Evolutionary conservation across 2,113 vertebrate species (phyloP), one percentile per base, ranked within the genome.

Genomic region (Daubentonia madagascariensis): DNA sequence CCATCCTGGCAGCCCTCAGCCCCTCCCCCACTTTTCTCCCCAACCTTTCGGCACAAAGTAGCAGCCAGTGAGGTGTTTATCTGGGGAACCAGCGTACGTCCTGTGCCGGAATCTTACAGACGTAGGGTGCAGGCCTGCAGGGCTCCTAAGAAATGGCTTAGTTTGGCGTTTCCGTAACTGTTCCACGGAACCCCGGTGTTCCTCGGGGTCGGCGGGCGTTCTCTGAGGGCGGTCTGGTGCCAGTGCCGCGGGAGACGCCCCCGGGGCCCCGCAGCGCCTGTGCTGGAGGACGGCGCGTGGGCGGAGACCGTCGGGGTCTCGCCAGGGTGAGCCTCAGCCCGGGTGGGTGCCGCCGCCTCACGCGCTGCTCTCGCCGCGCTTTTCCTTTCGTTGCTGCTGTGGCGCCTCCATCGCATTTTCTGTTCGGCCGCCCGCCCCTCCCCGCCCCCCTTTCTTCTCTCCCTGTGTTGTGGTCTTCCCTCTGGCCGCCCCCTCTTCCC

Each of bases 301-400:
- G 61, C 11, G 28, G 61, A 30, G 61, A 30, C 11, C 3, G 25
- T 30, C 10, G 70, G 73, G 73, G 40, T 40, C 40, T 17, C 1
- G 40, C 72, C 43, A 1, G 61, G 61, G 23, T 45, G 72, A 1
- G 72, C 72, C 72, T 59, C 57, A 22, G 57, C 57, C 57, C 22
- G 57, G 59, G 61, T 30, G 61, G 61, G 61, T 3, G 61, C 73
- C 13, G 8, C 0, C 25, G 35, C 88, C 96, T 96, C 86, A 96
- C 59, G 57, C 85, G 61, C 32, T 72, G 67, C 94, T 96, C 87
- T 96, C 63, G 80, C 37, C 79, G 1, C 0, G 52, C 96, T 96
- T 97, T 72, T 90, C 94, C 95, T 85, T 93, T 57, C 4, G 93
- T 94, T 92, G 97, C 98, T 95, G 83, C 89, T 54, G 59, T 61